Evolutionary conservation across 2,888 invertebrate species (phyloP).

Genomic region (Hydrotaea cyrtoneurina): DNA sequence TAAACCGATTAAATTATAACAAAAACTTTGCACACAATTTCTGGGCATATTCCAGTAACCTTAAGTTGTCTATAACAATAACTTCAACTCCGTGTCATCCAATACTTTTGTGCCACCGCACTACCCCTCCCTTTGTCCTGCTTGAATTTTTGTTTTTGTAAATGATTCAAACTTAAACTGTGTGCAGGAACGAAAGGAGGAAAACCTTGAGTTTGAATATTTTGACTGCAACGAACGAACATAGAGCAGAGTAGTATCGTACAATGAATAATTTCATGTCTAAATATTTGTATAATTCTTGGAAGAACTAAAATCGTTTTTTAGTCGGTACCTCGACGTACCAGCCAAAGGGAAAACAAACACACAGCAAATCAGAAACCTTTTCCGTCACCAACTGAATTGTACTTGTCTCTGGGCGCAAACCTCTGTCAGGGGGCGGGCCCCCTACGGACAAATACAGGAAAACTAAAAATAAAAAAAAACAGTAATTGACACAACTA

Average conservation of each 20-base stretch:
- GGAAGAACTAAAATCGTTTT: conserved; percentile 25
- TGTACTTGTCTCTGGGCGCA: conserved; percentile 41
- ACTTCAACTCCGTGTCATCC: too few species aligned
- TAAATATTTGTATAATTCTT: conserved; percentile 24
- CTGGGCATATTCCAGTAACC: conserved; percentile 47
- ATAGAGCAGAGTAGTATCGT: neutral
- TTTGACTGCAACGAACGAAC: too few species aligned
- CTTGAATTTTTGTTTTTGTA: too few species aligned
- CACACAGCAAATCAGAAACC: neutral
- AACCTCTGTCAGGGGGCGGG: too few species aligned
- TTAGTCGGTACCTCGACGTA: conserved; percentile 50
- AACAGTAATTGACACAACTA: neutral
- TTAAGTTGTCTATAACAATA: conserved; percentile 47
- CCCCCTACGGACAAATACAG: neutral
- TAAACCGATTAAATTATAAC: conserved; percentile 69
- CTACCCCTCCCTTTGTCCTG: too few species aligned
- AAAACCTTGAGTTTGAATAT: too few species aligned
- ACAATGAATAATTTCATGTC: neutral
- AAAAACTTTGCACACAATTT: conserved; percentile 53
- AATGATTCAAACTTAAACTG: too few species aligned
- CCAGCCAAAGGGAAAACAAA: conserved; percentile 38
- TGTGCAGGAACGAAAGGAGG: too few species aligned
- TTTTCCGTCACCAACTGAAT: conserved; percentile 22
- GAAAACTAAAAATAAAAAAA: conserved; percentile 13
- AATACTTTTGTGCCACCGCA: too few species aligned